Percentiles rank a stretch among this genome's conserved stretches.
Conservation (phyloP, 2,888 invertebrate genomes). For the Panorpa germanica region DNA sequence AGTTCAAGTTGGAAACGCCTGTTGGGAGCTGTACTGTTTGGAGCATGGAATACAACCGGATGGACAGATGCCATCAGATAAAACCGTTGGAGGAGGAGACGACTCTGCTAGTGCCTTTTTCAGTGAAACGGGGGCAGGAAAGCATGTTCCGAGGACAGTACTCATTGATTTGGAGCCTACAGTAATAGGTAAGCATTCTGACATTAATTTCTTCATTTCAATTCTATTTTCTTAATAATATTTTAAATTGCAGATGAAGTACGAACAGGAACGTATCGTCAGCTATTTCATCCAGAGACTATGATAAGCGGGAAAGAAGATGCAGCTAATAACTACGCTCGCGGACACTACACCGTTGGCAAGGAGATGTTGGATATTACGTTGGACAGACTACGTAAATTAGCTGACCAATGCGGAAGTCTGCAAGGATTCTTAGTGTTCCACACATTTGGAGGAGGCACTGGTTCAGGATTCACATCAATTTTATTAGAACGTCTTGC, state of each 20-base stretch:
- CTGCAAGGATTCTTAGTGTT: slow-evolving; percentile 63
- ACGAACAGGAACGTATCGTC: no score
- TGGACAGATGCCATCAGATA: no score
- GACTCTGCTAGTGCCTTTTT: no score
- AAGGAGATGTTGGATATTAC: slow-evolving; percentile 49
- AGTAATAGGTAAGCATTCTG: slow-evolving; percentile 2
- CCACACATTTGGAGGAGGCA: slow-evolving; percentile 68
- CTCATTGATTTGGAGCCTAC: slow-evolving; percentile 4
- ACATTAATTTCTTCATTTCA: no score
- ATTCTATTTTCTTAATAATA: no score
- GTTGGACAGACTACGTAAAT: slow-evolving; percentile 46
- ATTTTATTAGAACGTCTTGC: slow-evolving; percentile 63
- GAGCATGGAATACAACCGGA: slow-evolving; percentile 59
- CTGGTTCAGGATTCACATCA: slow-evolving; percentile 67
- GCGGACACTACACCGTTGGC: slow-evolving; percentile 63
- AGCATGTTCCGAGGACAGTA: slow-evolving; percentile 4
- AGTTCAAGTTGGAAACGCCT: slow-evolving; percentile 51
- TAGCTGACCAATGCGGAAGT: slow-evolving; percentile 54
- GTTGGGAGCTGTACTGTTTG: slow-evolving; percentile 60
- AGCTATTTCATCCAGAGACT: no score
- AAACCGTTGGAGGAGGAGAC: no score
- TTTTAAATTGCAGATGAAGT: no score
- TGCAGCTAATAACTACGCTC: slow-evolving; percentile 68
- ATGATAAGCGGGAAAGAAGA: no score
- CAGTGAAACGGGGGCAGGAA: slow-evolving; percentile 24